Evolutionary conservation across 2,888 invertebrate genomes (phyloP).

Genomic region (Tridacna gigas): DNA sequence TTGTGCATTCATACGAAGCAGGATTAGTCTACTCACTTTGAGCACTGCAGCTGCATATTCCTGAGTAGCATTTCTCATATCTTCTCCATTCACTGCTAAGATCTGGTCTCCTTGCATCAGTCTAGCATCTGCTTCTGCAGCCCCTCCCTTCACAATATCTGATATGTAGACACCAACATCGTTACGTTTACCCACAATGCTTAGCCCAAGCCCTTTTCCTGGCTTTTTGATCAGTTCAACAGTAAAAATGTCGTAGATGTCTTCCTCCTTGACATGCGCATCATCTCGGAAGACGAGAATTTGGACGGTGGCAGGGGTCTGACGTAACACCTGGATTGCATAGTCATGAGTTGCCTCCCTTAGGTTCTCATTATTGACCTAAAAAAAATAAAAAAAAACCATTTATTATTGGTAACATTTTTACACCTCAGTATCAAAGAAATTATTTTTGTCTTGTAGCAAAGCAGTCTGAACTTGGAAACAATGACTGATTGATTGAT

Average conservation of each 20-base stretch:
- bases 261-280: slow-evolving; percentile 86
- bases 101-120: slow-evolving; percentile 97
- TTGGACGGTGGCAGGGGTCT: slow-evolving; percentile 92
- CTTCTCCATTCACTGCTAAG: slow-evolving; percentile 94
- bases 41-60: slow-evolving; percentile 95
- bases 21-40: slow-evolving; percentile 86
- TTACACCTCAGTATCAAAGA: no score
- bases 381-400: slow-evolving; percentile 49
- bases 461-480: no score
- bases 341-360: slow-evolving; percentile 93
- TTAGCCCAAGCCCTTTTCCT: slow-evolving; percentile 91
- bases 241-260: slow-evolving; percentile 88
- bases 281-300: slow-evolving; percentile 91
- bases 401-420: no score
- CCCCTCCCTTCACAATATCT: slow-evolving; percentile 95
- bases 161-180: slow-evolving; percentile 94
- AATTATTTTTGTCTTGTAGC: no score
- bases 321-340: slow-evolving; percentile 90
- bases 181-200: slow-evolving; percentile 91
- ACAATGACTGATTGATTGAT: no score
- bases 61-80: slow-evolving; percentile 87
- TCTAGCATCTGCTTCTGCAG: slow-evolving; percentile 93
- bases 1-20: no score
- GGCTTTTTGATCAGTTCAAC: slow-evolving; percentile 94
- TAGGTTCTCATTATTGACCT: slow-evolving; percentile 91